phyloP scores from a whole-genome alignment of 2,113 vertebrate genomes.

The Furnarius figulus region DNA sequence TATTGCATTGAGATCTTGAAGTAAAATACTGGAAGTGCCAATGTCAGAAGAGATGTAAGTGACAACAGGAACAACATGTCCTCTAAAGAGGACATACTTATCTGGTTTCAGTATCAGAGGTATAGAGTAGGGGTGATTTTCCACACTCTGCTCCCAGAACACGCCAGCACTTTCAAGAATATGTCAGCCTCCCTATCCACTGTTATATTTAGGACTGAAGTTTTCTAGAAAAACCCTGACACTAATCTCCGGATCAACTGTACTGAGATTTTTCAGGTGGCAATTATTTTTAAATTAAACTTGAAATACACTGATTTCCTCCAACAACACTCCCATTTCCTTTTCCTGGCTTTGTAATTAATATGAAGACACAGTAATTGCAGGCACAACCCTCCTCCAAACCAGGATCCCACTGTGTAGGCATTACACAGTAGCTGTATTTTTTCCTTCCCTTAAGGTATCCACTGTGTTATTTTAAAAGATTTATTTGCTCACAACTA shows the following conservation, averaged over 20 bases:
- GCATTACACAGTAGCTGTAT: neutral
- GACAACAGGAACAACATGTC: neutral
- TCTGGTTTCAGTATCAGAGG: neutral
- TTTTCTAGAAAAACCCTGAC: neutral
- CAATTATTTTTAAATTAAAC: neutral
- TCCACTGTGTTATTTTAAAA: neutral
- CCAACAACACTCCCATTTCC: neutral
- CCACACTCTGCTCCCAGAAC: neutral
- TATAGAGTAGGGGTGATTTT: neutral
- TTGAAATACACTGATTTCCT: conserved; percentile 3
- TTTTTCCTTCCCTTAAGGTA: neutral
- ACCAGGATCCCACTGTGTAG: neutral
- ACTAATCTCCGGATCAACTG: neutral
- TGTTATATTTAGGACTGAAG: neutral
- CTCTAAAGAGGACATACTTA: neutral
- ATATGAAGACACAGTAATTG: neutral
- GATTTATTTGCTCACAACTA: conserved; percentile 3
- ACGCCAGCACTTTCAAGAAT: neutral
- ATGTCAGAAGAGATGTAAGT: neutral
- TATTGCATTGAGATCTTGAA: neutral
- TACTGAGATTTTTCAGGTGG: neutral
- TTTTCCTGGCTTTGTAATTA: neutral
- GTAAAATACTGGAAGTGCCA: neutral
- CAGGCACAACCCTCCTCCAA: neutral
- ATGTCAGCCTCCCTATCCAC: neutral